Base-by-base conservation (phyloP, 2,797 vertebrate species). In the Phalanger gymnotis region DNA sequence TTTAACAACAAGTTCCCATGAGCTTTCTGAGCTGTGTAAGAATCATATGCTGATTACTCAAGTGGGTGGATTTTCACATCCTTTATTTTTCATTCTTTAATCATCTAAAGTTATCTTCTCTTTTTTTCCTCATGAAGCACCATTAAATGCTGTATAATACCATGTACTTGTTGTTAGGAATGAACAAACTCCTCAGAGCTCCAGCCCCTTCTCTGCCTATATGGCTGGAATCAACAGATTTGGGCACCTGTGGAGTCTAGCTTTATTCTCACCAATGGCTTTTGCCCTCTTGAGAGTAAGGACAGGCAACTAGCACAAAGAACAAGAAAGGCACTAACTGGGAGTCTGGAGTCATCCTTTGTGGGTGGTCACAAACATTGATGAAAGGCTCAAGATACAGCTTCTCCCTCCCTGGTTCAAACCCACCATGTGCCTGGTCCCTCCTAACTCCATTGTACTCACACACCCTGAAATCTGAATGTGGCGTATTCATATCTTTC, bases 11-110 rank as follows among this genome's bases (percentile, higher is more conserved):
- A 61, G 54, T 95, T 95, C 90, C 90, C 92, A 47, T 52, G 92
- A 93, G 94, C 92, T 90, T 94, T 95, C 47, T 92, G 90, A 96
- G 66, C 57, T 0, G 0, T 92, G 3, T 54, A 89, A 61, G 28
- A 92, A 95, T 96, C 94, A 95, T 73, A 81, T 54, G 66, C 94
- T 96, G 92, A 96, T 97, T 96, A 93, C 40, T 96, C 92, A 93
- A 90, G 93, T 95, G 92, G 90, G 66, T 95, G 28, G 92, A 87
- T 96, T 96, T 91, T 94, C 51, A 16, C 16, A 22, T 92, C 91
- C 94, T 96, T 94, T 93, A 47, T 96, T 90, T 96, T 92, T 95
- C 52, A 54, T 92, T 7, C 52, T 93, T 94, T 93, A 96, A 66
- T 96, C 54, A 54, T 90, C 27, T 94, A 92, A 91, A 96, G 92